These are phyloP conservation scores for Oreochromis aureus DNA, from an alignment of 2,113 vertebrate species.

Conservation along the genomic window DNA sequence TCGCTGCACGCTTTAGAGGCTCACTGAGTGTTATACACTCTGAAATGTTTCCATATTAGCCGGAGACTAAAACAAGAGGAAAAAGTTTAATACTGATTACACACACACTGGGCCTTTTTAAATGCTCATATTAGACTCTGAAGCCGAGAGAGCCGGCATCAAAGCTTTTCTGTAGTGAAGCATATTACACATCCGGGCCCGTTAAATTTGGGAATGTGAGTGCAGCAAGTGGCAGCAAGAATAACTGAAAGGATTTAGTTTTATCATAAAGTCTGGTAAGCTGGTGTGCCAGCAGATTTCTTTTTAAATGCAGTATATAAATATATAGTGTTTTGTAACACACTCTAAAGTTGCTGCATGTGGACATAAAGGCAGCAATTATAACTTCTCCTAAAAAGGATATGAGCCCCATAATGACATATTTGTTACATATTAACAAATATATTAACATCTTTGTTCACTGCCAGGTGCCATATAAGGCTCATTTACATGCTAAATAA, in stretches of 20 bases:
- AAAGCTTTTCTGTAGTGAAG: not conserved
- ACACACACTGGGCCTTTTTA: conserved; percentile 27
- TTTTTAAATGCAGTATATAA: not conserved
- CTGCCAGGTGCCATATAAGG: not conserved
- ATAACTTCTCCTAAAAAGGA: not conserved
- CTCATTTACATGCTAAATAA: not conserved
- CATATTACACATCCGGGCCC: not conserved
- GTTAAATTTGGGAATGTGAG: not conserved
- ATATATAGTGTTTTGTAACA: not conserved
- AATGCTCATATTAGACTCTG: not conserved
- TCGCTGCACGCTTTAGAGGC: not conserved
- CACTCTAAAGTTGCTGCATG: not conserved
- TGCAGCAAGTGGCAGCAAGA: not conserved
- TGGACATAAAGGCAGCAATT: not conserved
- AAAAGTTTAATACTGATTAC: conserved; percentile 19
- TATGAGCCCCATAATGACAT: not conserved
- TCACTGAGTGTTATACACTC: not conserved
- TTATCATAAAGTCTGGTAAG: not conserved
- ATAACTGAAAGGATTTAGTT: not conserved
- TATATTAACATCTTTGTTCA: not conserved
- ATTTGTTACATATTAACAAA: not conserved
- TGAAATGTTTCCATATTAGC: conserved; percentile 49
- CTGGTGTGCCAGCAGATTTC: not conserved
- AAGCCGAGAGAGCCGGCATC: conserved; percentile 3
- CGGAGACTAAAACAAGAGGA: not conserved